Percentiles rank a stretch among this genome's conserved stretches.
phyloP scores from a whole-genome alignment of 2,113 vertebrate species.

The Ceyx margarethae region DNA sequence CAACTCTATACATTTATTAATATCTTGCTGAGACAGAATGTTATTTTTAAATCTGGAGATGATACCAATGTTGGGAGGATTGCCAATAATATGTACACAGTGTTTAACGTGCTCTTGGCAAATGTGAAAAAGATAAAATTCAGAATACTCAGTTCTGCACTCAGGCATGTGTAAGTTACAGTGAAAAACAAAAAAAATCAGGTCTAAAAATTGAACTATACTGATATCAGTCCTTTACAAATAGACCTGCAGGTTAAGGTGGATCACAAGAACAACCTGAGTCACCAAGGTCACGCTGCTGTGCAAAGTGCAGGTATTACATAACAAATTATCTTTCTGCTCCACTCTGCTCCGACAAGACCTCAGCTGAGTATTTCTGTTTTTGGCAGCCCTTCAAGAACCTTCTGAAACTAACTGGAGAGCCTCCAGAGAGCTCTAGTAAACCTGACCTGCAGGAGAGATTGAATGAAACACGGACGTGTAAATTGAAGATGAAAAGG shows the following conservation, averaged over 20 bases:
- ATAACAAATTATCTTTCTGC: not conserved
- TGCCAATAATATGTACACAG: not conserved
- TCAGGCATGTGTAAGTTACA: not conserved
- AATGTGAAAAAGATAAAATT: not conserved
- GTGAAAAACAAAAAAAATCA: not conserved
- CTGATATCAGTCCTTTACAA: not conserved
- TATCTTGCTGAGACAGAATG: not conserved
- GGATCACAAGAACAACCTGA: not conserved
- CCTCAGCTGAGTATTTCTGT: not conserved
- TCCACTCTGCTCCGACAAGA: not conserved
- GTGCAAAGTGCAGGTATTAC: not conserved
- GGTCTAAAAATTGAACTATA: not conserved
- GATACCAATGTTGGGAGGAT: not conserved
- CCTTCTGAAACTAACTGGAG: not conserved
- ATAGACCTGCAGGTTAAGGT: not conserved
- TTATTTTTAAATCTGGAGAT: not conserved
- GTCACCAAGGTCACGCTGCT: not conserved
- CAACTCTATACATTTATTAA: not conserved
- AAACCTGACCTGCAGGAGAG: not conserved
- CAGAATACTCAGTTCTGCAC: not conserved
- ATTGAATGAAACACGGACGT: not conserved
- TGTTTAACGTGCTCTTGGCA: not conserved
- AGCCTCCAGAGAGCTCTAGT: not conserved
- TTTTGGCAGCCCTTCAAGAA: slow-evolving; percentile 37
- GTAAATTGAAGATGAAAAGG: slow-evolving; percentile 14